These are phyloP conservation scores for Triplophysa dalaica DNA, from an alignment of 2,113 vertebrate species.

Conservation along the genomic window DNA sequence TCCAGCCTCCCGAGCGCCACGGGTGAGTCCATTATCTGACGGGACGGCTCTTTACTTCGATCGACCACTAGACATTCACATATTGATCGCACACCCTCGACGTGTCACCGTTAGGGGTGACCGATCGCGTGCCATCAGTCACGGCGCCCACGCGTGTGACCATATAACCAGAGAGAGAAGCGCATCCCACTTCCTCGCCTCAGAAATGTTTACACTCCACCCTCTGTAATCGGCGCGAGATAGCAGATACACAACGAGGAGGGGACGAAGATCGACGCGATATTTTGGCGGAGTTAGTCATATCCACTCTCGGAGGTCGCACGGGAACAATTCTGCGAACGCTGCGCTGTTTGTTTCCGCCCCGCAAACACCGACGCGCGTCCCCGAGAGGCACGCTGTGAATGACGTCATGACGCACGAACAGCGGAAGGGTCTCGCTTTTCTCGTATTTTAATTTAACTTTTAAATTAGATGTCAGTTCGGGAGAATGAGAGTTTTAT, in stretches of 20 bases:
- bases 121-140: conserved; percentile 40
- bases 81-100: conserved; percentile 3
- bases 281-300: conserved; percentile 16
- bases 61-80: neutral
- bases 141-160: conserved; percentile 23
- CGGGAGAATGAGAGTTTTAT: neutral
- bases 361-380: neutral
- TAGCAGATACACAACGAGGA: neutral
- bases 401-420: conserved; percentile 32
- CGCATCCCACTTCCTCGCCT: conserved; percentile 55
- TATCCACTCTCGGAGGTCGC: conserved; percentile 3
- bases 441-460: neutral
- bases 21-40: conserved; percentile 47
- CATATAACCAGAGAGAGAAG: conserved; percentile 29
- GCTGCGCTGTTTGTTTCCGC: conserved; percentile 12
- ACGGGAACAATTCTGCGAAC: conserved; percentile 46
- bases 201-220: conserved; percentile 45
- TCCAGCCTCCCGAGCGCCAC: conserved; percentile 46
- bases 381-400: conserved; percentile 10
- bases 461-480: neutral
- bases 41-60: conserved; percentile 1
- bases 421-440: neutral
- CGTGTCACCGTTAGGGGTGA: conserved; percentile 13
- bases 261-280: conserved; percentile 1
- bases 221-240: conserved; percentile 19